Base-by-base conservation (phyloP, 2,797 vertebrate species). In the Synaphobranchus kaupii region DNA sequence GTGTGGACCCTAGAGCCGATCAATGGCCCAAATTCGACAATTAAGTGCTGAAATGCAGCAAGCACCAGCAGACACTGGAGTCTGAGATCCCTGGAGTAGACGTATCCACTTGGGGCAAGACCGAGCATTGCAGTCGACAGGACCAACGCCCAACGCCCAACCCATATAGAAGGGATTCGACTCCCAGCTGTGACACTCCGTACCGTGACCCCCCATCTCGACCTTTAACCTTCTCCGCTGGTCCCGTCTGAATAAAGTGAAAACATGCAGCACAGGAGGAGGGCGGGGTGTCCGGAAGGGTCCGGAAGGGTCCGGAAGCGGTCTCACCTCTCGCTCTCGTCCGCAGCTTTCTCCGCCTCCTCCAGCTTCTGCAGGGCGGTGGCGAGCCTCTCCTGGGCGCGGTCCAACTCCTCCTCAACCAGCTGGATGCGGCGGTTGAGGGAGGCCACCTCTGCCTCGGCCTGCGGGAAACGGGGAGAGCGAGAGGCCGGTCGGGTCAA, bases 361-460 rank as follows among this genome's bases (percentile, higher is more conserved):
- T 99, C 98, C 87, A 99, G 96, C 93, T 99, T 99, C 94, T 98
- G 98, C 91, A 99, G 95, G 7, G 98, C 98, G 0, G 97, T 99
- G 39, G 98, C 98, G 91, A 99, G 94, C 86, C 98, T 97, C 94
- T 99, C 98, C 94, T 99, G 98, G 8, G 98, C 98, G 34, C 98
- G 93, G 93, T 99, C 98, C 96, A 99, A 88, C 96, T 99, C 98
- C 87, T 99, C 98, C 91, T 99, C 98, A 54, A 99, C 98, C 92
- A 99, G 96, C 95, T 99, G 98, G 94, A 99, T 99, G 83, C 98
- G 97, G 85, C 98, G 97, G 95, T 98, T 98, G 88, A 99, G 96
- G 89, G 97, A 99, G 2, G 98, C 98, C 92, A 99, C 98, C 90
- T 99, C 98, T 20, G 98, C 97, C 93, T 99, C 98, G 0, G 98